A percentile compares a stretch with the other conserved stretches of the same genome.
Conservation (phyloP, 2,888 invertebrate species). For the Lingula anatina region DNA sequence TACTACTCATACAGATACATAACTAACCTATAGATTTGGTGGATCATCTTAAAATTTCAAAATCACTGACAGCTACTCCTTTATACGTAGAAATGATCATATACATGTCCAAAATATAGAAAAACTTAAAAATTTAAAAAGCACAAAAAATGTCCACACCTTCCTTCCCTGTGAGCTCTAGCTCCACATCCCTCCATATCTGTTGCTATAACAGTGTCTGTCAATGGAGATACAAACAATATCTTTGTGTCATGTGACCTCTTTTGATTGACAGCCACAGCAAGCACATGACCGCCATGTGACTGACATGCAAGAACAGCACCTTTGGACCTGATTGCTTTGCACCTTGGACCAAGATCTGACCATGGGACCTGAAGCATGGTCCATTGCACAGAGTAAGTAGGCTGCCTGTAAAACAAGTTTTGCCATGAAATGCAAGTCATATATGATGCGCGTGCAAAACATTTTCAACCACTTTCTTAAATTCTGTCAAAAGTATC, state of each 20-base stretch:
- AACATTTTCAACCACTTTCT: no score
- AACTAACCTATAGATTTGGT: no score
- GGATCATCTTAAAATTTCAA: no score
- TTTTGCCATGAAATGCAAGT: no score
- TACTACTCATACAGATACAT: no score
- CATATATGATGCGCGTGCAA: neutral
- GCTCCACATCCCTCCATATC: constrained; percentile 22
- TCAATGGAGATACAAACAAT: constrained; percentile 39
- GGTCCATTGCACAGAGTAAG: constrained; percentile 11
- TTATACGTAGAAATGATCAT: no score
- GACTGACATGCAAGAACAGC: constrained; percentile 31
- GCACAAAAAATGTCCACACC: no score
- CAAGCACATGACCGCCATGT: constrained; percentile 40
- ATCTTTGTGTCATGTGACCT: constrained; percentile 29
- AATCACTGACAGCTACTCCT: no score
- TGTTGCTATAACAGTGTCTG: constrained; percentile 34
- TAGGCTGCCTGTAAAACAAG: neutral
- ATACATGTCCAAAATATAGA: no score
- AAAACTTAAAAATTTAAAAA: no score
- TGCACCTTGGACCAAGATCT: constrained; percentile 15
- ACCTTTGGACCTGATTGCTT: constrained; percentile 27
- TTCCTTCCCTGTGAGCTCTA: no score
- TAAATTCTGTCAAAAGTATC: no score
- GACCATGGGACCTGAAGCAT: constrained; percentile 5
- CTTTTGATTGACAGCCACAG: constrained; percentile 44